phyloP scores from a whole-genome alignment of 2,113 vertebrate species.

The Chitala chitala region DNA sequence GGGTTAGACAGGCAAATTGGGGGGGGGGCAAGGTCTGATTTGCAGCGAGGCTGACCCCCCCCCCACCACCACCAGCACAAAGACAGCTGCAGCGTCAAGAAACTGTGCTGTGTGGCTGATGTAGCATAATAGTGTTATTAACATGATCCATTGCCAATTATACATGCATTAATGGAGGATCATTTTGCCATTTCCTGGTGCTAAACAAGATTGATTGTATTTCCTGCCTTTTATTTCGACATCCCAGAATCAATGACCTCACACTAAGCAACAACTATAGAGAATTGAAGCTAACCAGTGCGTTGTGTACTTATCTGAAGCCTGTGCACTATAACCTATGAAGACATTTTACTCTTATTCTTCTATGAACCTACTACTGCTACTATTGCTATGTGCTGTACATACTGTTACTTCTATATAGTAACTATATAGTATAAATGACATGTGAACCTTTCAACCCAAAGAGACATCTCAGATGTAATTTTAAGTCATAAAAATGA shows the following conservation, averaged over 20 bases:
- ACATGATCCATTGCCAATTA: conserved; percentile 71
- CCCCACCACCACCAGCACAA: conserved; percentile 31
- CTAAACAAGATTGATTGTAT: conserved; percentile 58
- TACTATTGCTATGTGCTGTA: no score
- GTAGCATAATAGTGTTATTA: conserved; percentile 66
- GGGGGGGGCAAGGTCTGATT: conserved; percentile 26
- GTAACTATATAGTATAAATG: no score
- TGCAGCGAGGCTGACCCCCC: neutral
- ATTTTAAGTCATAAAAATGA: no score
- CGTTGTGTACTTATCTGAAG: neutral
- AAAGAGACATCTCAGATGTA: no score
- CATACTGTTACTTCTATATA: no score
- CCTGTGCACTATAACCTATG: neutral
- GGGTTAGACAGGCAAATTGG: no score
- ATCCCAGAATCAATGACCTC: neutral
- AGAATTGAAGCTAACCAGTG: neutral
- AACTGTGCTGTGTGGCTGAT: conserved; percentile 56
- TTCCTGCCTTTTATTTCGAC: conserved; percentile 23
- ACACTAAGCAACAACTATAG: neutral
- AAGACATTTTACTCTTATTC: neutral
- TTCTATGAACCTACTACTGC: no score
- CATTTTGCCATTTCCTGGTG: conserved; percentile 65
- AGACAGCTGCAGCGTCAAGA: conserved; percentile 52
- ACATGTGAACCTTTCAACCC: no score
- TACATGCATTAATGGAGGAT: conserved; percentile 66